These are phyloP conservation scores for Plestiodon gilberti DNA, from an alignment of 2,113 vertebrate species.

Conservation along the genomic window DNA sequence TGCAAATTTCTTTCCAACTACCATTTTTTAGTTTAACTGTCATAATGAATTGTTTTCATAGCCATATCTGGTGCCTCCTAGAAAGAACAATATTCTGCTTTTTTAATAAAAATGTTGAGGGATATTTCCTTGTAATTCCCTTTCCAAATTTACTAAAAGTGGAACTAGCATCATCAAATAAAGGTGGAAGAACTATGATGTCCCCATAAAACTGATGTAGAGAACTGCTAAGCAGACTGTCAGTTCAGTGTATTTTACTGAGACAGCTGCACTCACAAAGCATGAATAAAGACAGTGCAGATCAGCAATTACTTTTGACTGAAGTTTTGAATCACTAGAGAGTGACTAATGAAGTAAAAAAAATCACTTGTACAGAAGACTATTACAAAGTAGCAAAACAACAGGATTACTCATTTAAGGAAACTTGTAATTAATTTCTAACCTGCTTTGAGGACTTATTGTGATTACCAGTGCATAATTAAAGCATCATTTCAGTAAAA, in stretches of 20 bases:
- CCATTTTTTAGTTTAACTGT: neutral
- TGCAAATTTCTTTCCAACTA: neutral
- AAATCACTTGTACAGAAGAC: neutral
- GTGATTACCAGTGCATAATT: neutral
- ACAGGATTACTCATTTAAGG: neutral
- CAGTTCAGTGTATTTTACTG: neutral
- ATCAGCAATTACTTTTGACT: neutral
- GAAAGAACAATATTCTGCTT: neutral
- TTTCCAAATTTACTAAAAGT: neutral
- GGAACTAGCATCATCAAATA: neutral
- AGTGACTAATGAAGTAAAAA: neutral
- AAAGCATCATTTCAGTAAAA: neutral
- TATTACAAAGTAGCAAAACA: neutral
- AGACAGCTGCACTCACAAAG: neutral
- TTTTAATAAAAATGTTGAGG: neutral
- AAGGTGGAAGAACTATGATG: neutral
- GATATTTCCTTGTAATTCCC: neutral
- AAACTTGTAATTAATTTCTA: neutral
- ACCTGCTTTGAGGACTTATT: neutral
- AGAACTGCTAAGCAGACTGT: neutral
- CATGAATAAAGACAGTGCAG: neutral
- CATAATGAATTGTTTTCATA: neutral
- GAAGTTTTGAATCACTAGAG: neutral
- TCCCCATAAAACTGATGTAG: neutral
- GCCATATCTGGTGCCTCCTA: neutral